phyloP scores from a whole-genome alignment of 2,797 vertebrate genomes.

The Sylvia borin region DNA sequence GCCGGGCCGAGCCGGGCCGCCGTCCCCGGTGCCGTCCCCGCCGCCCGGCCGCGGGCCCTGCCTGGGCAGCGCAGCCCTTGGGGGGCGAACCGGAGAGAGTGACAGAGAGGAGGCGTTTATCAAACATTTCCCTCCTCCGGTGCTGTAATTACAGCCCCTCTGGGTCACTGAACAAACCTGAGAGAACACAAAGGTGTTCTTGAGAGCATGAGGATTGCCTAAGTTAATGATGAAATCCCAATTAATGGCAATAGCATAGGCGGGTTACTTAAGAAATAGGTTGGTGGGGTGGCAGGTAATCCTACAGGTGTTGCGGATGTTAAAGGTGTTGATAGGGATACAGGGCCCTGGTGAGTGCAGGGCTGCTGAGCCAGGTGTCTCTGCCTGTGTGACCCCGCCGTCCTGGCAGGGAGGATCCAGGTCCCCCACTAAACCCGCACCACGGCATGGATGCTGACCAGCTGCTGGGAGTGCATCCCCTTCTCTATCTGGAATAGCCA shows the following conservation, averaged over 20 bases:
- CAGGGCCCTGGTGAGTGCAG: not conserved
- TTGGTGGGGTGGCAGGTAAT: not conserved
- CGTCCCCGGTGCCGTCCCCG: too few species aligned
- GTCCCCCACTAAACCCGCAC: accelerated
- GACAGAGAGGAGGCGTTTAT: not conserved
- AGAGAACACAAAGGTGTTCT: not conserved
- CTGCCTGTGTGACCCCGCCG: not conserved
- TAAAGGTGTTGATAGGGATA: not conserved
- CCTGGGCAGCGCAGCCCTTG: accelerated
- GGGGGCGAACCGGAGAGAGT: accelerated
- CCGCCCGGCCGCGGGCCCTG: too few species aligned
- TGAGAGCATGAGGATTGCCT: not conserved
- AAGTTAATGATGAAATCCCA: constrained; percentile 2
- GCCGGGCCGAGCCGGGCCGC: too few species aligned
- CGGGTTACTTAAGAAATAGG: not conserved
- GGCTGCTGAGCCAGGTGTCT: not conserved
- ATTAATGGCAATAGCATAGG: not conserved
- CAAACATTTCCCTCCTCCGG: not conserved
- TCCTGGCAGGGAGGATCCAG: not conserved
- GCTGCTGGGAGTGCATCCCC: not conserved
- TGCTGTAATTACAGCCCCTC: not conserved
- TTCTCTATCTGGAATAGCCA: accelerated
- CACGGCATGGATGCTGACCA: accelerated
- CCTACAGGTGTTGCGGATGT: not conserved
- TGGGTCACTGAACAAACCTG: not conserved